Evolutionary conservation across 1,140 invertebrate genomes (phyloP).

Genomic region (Pissodes strobi): DNA sequence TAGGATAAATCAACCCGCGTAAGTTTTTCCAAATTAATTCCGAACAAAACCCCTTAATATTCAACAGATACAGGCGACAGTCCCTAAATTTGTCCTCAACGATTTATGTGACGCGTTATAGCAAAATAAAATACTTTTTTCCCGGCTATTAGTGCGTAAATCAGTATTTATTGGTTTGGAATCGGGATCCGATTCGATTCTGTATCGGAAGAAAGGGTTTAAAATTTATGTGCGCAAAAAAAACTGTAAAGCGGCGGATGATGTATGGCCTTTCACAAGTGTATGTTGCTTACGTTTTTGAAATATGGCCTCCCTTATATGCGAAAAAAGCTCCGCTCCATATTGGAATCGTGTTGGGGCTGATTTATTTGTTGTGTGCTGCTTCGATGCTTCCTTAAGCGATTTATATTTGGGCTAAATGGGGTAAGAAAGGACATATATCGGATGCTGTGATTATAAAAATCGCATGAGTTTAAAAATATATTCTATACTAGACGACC

Average conservation of each 20-base stretch:
- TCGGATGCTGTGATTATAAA: no score
- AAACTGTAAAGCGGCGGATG: slow-evolving; percentile 33
- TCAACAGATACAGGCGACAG: slow-evolving; percentile 27
- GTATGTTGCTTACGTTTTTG: slow-evolving; percentile 46
- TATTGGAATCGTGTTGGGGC: slow-evolving; percentile 30
- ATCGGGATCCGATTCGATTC: no score
- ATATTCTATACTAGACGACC: no score
- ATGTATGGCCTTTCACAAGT: slow-evolving; percentile 46
- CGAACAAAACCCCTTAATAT: slow-evolving; percentile 15
- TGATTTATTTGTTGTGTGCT: slow-evolving; percentile 34
- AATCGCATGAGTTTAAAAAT: no score
- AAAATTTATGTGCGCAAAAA: slow-evolving; percentile 47
- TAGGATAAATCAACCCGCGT: no score
- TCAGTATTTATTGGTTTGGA: slow-evolving; percentile 52
- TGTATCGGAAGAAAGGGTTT: slow-evolving; percentile 45
- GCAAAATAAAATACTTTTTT: slow-evolving; percentile 52
- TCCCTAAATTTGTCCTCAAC: slow-evolving; percentile 23
- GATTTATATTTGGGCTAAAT: slow-evolving; percentile 15
- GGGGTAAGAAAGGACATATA: slow-evolving; percentile 2
- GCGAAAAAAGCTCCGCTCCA: slow-evolving; percentile 30
- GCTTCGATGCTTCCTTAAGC: slow-evolving; percentile 20
- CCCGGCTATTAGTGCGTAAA: slow-evolving; percentile 49
- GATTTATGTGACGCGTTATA: slow-evolving; percentile 50
- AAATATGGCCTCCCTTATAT: slow-evolving; percentile 41
- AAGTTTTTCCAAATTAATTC: background rate